Evolutionary conservation across 1,140 invertebrate genomes (phyloP), one percentile per base, ranked within the genome.

Genomic region (Drosophila funebris): DNA sequence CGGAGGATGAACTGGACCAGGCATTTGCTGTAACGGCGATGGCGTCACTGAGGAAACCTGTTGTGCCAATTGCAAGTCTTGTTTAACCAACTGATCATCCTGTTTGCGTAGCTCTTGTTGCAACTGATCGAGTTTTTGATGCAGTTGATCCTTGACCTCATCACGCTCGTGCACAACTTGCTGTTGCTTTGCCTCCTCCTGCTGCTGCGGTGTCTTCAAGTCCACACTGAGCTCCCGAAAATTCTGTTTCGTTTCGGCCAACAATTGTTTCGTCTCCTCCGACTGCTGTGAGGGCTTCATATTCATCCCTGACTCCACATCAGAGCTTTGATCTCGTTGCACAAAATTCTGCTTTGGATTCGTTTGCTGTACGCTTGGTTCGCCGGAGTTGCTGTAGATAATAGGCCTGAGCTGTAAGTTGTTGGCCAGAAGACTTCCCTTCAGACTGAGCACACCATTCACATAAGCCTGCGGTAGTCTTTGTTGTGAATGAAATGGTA

Each of bases 371-470:
- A 16, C 36, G 16, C 9, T 43, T 4, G 18, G 18, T 14, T 60
- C 1, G 4, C 18, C 43, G 3, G 22, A 6, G n/a, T 27, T 62
- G 24, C 20, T 52, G 27, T 41, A 8, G 5, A 48, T 18, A 9
- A 37, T 48, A 5, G 43, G 20, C 11, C 18, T 24, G 1, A 27
- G 6, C 14, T 60, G 29, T 14, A 53, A 11, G 16, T 52, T 53
- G 37, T 57, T 82, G 43, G 57, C 4, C 27, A 79, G 36, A 22
- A 87, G 29, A 1, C 76, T 78, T 16, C 71, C 29, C 66, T 88
- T 88, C 2, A 88, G 50, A 4, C 48, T 80, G 7, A 89, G 73
- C 14, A 89, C 0, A n/a, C 84, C 84, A 46, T 83, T 89, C 1
- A 89, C 33, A 36, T 90, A 89, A 7, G 33, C 61, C 0, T 61